Percentiles rank a stretch among this genome's conserved stretches.
Conservation (phyloP, 1,140 invertebrate genomes). For the Anoplophora glabripennis region DNA sequence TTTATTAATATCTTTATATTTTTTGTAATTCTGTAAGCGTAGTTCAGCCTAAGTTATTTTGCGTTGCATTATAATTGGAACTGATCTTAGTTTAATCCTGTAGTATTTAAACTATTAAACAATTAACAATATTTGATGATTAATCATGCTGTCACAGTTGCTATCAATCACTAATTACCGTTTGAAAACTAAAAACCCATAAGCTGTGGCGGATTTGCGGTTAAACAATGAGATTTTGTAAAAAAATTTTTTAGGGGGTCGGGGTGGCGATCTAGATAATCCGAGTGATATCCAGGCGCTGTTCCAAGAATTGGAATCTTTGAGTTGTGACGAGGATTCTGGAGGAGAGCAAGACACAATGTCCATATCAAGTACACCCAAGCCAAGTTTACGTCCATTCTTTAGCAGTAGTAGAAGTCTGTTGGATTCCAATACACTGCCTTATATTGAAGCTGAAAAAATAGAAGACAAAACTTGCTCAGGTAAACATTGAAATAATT, state of each 20-base stretch:
- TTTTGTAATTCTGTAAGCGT: too few relatives aligned
- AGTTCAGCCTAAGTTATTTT: too few relatives aligned
- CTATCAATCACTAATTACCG: too few relatives aligned
- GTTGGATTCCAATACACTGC: constrained; percentile 41
- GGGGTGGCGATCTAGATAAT: constrained; percentile 42
- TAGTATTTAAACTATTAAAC: too few relatives aligned
- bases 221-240: too few relatives aligned
- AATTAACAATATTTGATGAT: too few relatives aligned
- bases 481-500: constrained; percentile 20
- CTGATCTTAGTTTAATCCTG: too few relatives aligned
- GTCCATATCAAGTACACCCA: constrained; percentile 94
- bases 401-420: constrained; percentile 87
- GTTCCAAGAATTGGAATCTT: constrained; percentile 85
- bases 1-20: too few relatives aligned
- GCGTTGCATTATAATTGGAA: too few relatives aligned
- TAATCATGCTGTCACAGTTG: too few relatives aligned
- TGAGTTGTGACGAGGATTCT: constrained; percentile 83
- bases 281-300: constrained; percentile 51
- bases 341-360: constrained; percentile 91
- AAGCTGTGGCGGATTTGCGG: too few relatives aligned
- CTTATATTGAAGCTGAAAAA: constrained; percentile 34
- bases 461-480: constrained; percentile 33
- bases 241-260: constrained; percentile 21
- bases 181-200: too few relatives aligned
- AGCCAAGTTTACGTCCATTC: constrained; percentile 91